phyloP scores from a whole-genome alignment of 2,797 vertebrate genomes.

The Trematomus bernacchii region DNA sequence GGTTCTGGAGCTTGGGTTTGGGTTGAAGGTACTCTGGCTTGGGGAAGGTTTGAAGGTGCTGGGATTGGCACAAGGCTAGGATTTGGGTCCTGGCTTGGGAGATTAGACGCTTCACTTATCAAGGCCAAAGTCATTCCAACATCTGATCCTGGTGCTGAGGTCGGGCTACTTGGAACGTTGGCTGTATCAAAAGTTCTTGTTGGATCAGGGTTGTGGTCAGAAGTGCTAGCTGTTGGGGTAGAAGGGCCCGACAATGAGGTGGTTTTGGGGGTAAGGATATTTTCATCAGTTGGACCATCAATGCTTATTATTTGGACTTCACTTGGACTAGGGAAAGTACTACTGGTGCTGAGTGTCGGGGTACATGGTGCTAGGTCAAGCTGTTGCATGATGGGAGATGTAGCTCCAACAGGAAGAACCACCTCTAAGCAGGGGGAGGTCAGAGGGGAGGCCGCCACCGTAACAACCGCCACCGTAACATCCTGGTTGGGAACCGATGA shows the following conservation, averaged over 20 bases:
- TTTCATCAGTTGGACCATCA: constrained; percentile 10
- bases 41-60: background rate
- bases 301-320: constrained; percentile 22
- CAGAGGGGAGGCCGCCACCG: constrained; percentile 38
- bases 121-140: constrained; percentile 52
- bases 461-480: constrained; percentile 62
- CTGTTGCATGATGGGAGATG: constrained; percentile 56
- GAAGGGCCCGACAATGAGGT: constrained; percentile 19
- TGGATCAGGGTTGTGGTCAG: background rate
- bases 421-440: constrained; percentile 49
- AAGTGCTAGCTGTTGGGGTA: constrained; percentile 19
- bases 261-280: background rate
- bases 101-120: constrained; percentile 19
- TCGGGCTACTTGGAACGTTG: constrained; percentile 33
- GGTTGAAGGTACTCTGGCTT: too few species aligned
- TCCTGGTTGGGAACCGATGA: constrained; percentile 38
- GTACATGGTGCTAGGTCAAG: constrained; percentile 21
- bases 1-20: background rate
- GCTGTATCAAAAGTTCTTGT: constrained; percentile 47
- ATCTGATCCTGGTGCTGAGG: constrained; percentile 29
- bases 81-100: constrained; percentile 18
- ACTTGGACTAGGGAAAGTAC: constrained; percentile 35
- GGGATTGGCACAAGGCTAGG: constrained; percentile 29
- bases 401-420: constrained; percentile 32
- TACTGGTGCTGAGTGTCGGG: constrained; percentile 36